Evolutionary conservation across 2,888 invertebrate species (phyloP), one percentile per base, ranked within the genome.

Genomic region (Cerceris rybyensis): DNA sequence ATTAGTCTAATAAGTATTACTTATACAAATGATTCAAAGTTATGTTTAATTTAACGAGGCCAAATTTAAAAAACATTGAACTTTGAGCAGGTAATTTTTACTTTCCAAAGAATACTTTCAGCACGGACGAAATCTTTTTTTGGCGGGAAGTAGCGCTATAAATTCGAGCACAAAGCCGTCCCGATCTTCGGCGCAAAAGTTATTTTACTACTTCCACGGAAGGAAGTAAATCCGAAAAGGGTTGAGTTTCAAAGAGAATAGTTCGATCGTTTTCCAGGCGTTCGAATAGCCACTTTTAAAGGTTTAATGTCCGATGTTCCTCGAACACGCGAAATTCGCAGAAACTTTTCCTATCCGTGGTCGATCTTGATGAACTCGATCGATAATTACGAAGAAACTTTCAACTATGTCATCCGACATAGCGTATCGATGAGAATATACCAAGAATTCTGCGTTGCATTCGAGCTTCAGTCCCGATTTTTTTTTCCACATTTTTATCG

Each of bases 321-420:
- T 13, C 43, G 61, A 70, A 73, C 83, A 83, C 81, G 83, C 81
- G 78, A 83, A 83, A 81, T 75, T 80, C 71, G 63, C 59, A 63
- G 42, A 73, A 82, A 83, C 71, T 83, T 83, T 66, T 59, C 42
- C 69, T 55, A 69, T 69, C 64, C 46, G 59, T 49, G 17, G 61
- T 50, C 75, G 71, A 67, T 67, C 41, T 46, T 11, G 43, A 11
- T 11, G 68, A 73, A n/a, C 28, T 7, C 57, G 69, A 81, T 83
- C 83, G 81, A 83, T 83, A 83, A 65, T 76, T 83, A 74, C 73
- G 59, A 73, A 65, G 78, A 74, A 82, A 82, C 69, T 80, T 75
- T 46, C 39, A 63, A 71, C 43, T 64, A 6, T 61, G 52, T 72
- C 70, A 41, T 68, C 7, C 49, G 61, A 49, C 52, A 50, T 43